Evolutionary conservation across 2,888 invertebrate species (phyloP).

Genomic region (Eurois occulta): DNA sequence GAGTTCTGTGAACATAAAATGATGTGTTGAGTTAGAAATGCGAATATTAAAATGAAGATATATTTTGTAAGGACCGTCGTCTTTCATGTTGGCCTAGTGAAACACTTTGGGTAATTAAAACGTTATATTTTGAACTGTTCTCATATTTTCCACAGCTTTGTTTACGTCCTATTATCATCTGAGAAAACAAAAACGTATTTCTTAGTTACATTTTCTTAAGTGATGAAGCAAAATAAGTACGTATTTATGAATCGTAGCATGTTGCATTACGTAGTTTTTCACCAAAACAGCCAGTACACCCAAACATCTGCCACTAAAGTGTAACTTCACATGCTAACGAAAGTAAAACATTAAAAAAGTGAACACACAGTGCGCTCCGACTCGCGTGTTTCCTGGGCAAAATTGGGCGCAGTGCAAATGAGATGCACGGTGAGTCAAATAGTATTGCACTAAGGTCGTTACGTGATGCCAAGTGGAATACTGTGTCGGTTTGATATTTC

Average conservation of each 20-base stretch:
- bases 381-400: conserved; percentile 21
- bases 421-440: conserved; percentile 44
- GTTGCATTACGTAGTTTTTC: background rate
- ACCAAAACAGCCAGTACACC: background rate
- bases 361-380: conserved; percentile 24
- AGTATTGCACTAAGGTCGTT: conserved; percentile 42
- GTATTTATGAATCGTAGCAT: background rate
- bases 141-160: conserved; percentile 2
- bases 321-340: conserved; percentile 18
- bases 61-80: conserved; percentile 23
- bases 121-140: conserved; percentile 2
- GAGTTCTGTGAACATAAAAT: conserved; percentile 21
- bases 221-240: background rate
- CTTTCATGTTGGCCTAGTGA: conserved; percentile 26
- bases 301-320: background rate
- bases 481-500: conserved; percentile 43
- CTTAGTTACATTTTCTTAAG: no score
- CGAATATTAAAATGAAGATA: conserved; percentile 45
- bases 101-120: conserved; percentile 30
- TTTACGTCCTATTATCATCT: background rate
- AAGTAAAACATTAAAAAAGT: conserved; percentile 23
- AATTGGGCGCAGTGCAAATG: conserved; percentile 43
- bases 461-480: conserved; percentile 33
- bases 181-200: background rate
- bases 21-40: conserved; percentile 43